Evolutionary conservation across 2,888 invertebrate species (phyloP), one percentile per base, ranked within the genome.

Genomic region (Dryobotodes eremita): DNA sequence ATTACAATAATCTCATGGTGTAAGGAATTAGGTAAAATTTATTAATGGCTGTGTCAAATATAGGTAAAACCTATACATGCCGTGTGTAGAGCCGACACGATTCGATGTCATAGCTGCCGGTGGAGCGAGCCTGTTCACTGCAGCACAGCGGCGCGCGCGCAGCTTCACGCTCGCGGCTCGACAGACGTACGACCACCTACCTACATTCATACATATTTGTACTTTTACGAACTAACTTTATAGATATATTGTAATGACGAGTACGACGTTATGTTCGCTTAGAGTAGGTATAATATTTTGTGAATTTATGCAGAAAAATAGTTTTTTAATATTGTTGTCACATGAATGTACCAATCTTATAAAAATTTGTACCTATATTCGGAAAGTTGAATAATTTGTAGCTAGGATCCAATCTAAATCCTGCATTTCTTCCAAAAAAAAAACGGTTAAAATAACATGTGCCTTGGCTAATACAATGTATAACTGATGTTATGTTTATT

Each of bases 321-420:
- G 96, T 96, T 97, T 97, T 97, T 96, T 97, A 96, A 97, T 96
- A 96, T 96, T 97, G 96, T 96, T 97, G 96, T 97, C 96, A 96
- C 95, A 94, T 96, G 94, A 95, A 96, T 96, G 96, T 97, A 96
- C 96, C 96, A 97, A 96, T 96, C 96, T 96, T 96, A 96, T 94
- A 94, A 95, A 95, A 94, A 95, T 94, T 96, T 96, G 96, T 96
- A 96, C 96, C 96, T 96, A 95, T 95, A 96, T 95, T 96, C 96
- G 96, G 96, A 96, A 97, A 97, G 96, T 97, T 96, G 96, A 93
- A 96, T 96, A 95, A 96, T 96, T 95, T 95, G 94, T 97, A 97
- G 96, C 93, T 97, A 97, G 96, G 96, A 96, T 97, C 94, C 95
- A 97, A 97, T 97, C 96, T 96, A 95, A 94, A 94, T 94, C 94